Conservation (phyloP, 2,113 vertebrate species). For the Odontophorus gujanensis region DNA sequence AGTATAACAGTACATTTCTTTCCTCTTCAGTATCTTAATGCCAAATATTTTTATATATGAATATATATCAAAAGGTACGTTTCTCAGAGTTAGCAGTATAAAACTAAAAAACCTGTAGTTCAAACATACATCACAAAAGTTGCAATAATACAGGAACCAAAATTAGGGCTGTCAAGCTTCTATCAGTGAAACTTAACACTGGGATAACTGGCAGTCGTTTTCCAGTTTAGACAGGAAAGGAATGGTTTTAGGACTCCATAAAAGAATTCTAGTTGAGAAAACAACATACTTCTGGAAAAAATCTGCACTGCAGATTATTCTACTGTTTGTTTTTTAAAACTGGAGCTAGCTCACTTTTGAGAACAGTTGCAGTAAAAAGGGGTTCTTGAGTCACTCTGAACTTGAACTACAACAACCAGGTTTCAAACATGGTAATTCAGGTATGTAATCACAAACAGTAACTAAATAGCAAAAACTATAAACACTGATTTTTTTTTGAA, state of each 20-base stretch:
- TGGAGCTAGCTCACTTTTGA: neutral
- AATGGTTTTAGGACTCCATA: neutral
- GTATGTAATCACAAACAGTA: neutral
- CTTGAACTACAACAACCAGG: neutral
- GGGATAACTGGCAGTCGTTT: neutral
- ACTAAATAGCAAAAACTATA: neutral
- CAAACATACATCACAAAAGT: neutral
- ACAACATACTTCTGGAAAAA: neutral
- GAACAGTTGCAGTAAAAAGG: rapidly evolving
- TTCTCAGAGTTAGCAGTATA: neutral
- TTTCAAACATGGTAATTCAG: neutral
- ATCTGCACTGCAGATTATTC: neutral
- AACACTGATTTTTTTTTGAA: neutral
- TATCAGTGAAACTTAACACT: neutral
- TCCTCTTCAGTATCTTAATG: neutral
- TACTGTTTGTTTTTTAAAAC: neutral
- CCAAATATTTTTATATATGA: neutral
- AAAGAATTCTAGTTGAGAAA: neutral
- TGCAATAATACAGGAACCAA: neutral
- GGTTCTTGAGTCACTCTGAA: neutral
- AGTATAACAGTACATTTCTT: neutral
- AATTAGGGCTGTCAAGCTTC: neutral
- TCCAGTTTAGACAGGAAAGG: neutral
- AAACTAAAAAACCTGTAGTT: neutral
- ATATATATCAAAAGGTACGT: neutral